phyloP scores from a whole-genome alignment of 2,113 vertebrate species.

The Hippocampus zosterae region DNA sequence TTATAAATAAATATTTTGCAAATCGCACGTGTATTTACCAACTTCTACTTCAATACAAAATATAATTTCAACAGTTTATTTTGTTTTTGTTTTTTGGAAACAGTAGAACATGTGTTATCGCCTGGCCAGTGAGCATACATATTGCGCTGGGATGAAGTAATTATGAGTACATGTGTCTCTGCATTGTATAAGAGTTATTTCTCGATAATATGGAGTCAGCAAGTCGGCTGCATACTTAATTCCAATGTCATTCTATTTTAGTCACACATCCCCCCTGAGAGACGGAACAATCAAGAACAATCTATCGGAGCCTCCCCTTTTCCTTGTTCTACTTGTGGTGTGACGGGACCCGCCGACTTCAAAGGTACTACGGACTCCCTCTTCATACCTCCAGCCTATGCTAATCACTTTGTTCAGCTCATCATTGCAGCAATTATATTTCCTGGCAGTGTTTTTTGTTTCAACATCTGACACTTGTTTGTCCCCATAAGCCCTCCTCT shows the following conservation, averaged over 20 bases:
- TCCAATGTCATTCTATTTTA: slow-evolving; percentile 28
- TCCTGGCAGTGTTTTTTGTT: slow-evolving; percentile 21
- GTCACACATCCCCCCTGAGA: slow-evolving; percentile 47
- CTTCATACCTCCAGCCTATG: slow-evolving; percentile 41
- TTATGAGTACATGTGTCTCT: slow-evolving; percentile 7
- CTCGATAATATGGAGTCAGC: slow-evolving; percentile 26
- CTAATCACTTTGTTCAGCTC: slow-evolving; percentile 58
- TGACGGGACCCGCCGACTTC: slow-evolving; percentile 53
- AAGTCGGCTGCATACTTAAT: slow-evolving; percentile 14
- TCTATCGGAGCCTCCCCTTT: slow-evolving; percentile 38
- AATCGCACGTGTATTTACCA: not conserved
- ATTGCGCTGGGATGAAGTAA: not conserved
- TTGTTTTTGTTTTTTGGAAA: too few relatives aligned
- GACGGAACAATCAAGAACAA: slow-evolving; percentile 46
- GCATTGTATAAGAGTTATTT: slow-evolving; percentile 16
- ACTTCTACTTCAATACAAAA: too few relatives aligned
- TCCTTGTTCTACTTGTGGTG: slow-evolving; percentile 43
- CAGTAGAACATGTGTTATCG: not conserved
- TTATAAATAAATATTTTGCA: too few relatives aligned
- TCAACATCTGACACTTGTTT: slow-evolving; percentile 24
- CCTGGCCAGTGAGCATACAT: not conserved
- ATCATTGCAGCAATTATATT: slow-evolving; percentile 56
- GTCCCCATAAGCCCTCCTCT: slow-evolving; percentile 36
- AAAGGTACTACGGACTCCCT: slow-evolving; percentile 57
- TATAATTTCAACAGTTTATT: too few relatives aligned